Base-by-base conservation (phyloP, 2,797 vertebrate genomes). In the Hafferia zeledoni region DNA sequence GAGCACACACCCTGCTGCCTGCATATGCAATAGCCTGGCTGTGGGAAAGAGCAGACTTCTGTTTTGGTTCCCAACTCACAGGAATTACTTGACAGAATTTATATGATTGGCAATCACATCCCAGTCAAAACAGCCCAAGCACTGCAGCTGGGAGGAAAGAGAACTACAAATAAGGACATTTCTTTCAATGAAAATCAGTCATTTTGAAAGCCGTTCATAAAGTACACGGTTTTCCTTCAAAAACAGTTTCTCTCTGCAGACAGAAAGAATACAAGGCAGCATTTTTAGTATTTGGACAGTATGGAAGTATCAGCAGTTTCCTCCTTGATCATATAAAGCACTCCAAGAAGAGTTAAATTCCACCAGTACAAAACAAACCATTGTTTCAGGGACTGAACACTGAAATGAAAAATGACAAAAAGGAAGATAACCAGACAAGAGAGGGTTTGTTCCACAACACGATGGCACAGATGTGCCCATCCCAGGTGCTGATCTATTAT, bases 401-500 rank as follows among this genome's bases (percentile, higher is more conserved):
- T 65, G 59, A 90, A 80, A 25, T 60, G 18, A 86, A 72, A 80
- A 86, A 76, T 3, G 15, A 63, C 39, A 77, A 74, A 80, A 87
- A 13, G 1, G 67, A 82, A 76, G 50, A 87, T 50, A 86, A 75
- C 12, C 56, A 78, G 59, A 91, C 50, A 95, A 89, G 81, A 92
- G 82, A 72, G 27, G 8, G 28, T 78, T 87, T 96, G 92, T 94
- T 93, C 33, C 87, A 75, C 72, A 83, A 59, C 53, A 47, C 43
- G 43, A 18, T 9, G 10, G 39, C 81, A 61, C 39, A 53, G 41
- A 77, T 30, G 18, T 79, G 71, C 53, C 41, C 71, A 90, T 43
- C 28, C 83, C 82, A 93, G 94, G 78, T 94, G 87, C 57, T 81
- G 30, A 87, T 63, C 84, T 83, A 17, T 77, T 81, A 74, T 33